phyloP scores from a whole-genome alignment of 2,113 vertebrate species.

The Cyanistes caeruleus region DNA sequence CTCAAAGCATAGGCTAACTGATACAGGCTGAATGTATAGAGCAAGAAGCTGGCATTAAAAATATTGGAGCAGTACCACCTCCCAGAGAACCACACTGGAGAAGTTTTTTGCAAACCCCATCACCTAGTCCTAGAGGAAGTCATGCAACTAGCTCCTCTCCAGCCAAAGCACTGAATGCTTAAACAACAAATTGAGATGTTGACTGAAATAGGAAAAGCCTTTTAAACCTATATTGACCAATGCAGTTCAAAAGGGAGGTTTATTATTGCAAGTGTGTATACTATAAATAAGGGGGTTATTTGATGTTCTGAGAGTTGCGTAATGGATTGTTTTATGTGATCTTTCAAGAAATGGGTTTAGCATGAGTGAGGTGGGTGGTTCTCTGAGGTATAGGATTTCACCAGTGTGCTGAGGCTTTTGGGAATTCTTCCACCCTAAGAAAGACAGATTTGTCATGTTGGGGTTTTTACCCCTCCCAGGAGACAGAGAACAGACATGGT shows the following conservation, averaged over 20 bases:
- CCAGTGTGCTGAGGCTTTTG: not conserved
- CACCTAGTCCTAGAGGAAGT: not conserved
- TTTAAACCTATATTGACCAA: conserved; percentile 54
- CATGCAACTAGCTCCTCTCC: not conserved
- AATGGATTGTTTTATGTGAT: conserved; percentile 6
- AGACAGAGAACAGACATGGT: not conserved
- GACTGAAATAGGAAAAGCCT: not conserved
- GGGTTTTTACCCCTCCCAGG: not conserved
- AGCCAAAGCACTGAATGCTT: conserved; percentile 7
- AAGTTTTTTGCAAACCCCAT: not conserved
- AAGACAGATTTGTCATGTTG: not conserved
- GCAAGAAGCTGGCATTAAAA: not conserved
- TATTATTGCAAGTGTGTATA: conserved; percentile 51
- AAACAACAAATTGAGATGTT: conserved; percentile 52
- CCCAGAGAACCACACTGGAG: not conserved
- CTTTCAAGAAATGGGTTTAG: conserved; percentile 32
- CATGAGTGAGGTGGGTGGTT: conserved; percentile 48
- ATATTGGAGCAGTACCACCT: not conserved
- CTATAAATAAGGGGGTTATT: conserved; percentile 53
- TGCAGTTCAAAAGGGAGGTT: conserved; percentile 12
- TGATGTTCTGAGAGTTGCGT: conserved; percentile 23
- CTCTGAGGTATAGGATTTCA: conserved; percentile 1
- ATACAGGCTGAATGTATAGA: not conserved
- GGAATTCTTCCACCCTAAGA: not conserved
- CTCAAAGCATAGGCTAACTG: not conserved